A percentile compares a stretch with the other conserved stretches of the same genome.
Evolutionary conservation across 2,113 vertebrate genomes (phyloP).

Genomic region (Fregata magnificens): DNA sequence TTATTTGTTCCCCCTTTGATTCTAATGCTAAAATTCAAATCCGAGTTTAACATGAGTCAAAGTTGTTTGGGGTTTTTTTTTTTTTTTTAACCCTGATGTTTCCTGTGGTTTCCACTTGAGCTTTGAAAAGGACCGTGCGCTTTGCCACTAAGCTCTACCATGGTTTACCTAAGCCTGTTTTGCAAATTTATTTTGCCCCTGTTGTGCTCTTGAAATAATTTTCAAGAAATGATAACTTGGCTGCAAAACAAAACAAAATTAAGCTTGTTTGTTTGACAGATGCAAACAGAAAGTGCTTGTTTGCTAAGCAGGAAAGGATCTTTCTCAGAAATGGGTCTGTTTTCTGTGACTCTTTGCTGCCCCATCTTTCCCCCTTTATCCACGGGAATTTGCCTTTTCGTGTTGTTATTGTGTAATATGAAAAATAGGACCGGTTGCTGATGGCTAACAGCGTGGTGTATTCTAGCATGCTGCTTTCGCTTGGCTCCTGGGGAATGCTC

Average conservation of each 20-base stretch:
- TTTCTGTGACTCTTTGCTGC: not conserved
- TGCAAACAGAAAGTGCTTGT: not conserved
- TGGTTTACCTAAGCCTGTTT: not conserved
- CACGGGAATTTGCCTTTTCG: not conserved
- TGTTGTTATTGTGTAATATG: not conserved
- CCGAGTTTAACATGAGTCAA: not conserved
- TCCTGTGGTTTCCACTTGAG: not conserved
- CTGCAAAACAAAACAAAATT: conserved; percentile 9
- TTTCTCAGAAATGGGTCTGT: not conserved
- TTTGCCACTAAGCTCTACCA: not conserved
- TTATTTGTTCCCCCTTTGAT: not conserved
- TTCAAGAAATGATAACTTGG: not conserved
- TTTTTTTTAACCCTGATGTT: not conserved
- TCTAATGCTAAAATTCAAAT: not conserved
- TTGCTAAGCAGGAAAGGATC: not conserved
- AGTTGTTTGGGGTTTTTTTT: not conserved
- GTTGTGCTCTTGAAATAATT: conserved; percentile 16
- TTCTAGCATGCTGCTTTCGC: not conserved
- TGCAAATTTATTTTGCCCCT: conserved; percentile 1
- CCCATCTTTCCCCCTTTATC: not conserved
- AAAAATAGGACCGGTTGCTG: not conserved
- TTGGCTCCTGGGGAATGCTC: not conserved
- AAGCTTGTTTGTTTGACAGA: not conserved
- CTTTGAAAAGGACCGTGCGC: not conserved
- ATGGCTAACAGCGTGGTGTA: not conserved